phyloP scores from a whole-genome alignment of 2,113 vertebrate species.

The Macrotus californicus region DNA sequence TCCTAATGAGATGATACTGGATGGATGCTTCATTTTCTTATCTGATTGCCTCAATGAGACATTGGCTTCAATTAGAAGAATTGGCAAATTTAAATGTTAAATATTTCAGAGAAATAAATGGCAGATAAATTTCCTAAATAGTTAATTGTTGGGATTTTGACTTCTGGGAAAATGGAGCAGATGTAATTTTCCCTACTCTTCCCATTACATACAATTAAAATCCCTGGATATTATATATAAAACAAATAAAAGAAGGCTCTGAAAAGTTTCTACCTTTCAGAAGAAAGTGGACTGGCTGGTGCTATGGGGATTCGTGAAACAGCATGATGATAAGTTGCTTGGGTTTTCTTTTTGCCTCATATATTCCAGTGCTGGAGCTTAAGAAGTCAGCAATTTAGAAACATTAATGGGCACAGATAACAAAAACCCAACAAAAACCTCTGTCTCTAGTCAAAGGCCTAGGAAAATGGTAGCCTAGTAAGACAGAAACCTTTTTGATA shows the following conservation, averaged over 20 bases:
- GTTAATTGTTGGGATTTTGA: background rate
- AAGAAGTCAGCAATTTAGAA: background rate
- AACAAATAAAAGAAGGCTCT: background rate
- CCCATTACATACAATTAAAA: background rate
- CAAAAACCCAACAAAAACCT: background rate
- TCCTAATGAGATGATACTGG: background rate
- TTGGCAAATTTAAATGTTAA: conserved; percentile 51
- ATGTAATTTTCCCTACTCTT: background rate
- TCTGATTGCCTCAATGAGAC: background rate
- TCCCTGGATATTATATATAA: background rate
- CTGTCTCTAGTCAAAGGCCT: background rate
- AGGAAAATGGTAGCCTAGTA: background rate
- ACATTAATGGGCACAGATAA: background rate
- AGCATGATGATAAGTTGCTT: background rate
- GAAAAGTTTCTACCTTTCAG: background rate
- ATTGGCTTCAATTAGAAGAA: conserved; percentile 48
- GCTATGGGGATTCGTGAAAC: background rate
- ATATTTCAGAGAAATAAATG: conserved; percentile 65
- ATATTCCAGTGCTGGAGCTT: background rate
- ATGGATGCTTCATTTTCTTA: background rate
- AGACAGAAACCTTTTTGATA: background rate
- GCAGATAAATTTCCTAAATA: conserved; percentile 22
- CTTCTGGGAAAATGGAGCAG: conserved; percentile 22
- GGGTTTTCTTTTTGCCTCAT: background rate
- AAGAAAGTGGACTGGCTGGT: background rate